Percentiles rank a stretch among this genome's conserved stretches.
Evolutionary conservation across 2,113 vertebrate species (phyloP).

Genomic region (Archocentrus centrarchus): DNA sequence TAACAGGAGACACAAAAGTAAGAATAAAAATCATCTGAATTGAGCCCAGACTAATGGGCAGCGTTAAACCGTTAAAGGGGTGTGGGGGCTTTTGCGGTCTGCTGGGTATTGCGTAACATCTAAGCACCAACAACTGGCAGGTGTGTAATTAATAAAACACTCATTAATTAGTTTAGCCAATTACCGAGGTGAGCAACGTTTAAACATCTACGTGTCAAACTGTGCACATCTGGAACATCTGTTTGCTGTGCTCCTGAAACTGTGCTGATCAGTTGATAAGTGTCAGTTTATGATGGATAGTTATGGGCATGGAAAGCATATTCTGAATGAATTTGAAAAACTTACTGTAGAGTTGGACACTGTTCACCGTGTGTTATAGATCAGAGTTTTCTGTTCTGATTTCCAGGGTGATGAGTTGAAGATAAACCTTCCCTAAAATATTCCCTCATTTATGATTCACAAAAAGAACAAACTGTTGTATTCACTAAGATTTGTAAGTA

Average conservation of each 20-base stretch:
- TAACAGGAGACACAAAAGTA: rapidly evolving
- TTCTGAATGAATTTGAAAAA: not conserved
- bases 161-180: too few species aligned
- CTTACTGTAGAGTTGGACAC: not conserved
- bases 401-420: too few species aligned
- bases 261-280: not conserved
- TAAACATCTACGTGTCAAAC: too few species aligned
- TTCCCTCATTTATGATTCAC: not conserved
- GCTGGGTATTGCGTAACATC: too few species aligned
- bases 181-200: too few species aligned
- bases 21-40: not conserved
- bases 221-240: too few species aligned
- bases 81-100: too few species aligned
- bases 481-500: not conserved
- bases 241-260: too few species aligned
- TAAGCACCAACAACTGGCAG: too few species aligned
- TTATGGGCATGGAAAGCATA: too few species aligned
- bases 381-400: not conserved
- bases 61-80: not conserved
- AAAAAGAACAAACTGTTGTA: not conserved
- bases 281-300: not conserved
- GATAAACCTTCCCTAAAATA: too few species aligned
- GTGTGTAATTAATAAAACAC: too few species aligned
- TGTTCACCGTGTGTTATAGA: not conserved
- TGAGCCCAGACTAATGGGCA: not conserved